phyloP scores from a whole-genome alignment of 2,113 vertebrate genomes.

The Candoia aspera region DNA sequence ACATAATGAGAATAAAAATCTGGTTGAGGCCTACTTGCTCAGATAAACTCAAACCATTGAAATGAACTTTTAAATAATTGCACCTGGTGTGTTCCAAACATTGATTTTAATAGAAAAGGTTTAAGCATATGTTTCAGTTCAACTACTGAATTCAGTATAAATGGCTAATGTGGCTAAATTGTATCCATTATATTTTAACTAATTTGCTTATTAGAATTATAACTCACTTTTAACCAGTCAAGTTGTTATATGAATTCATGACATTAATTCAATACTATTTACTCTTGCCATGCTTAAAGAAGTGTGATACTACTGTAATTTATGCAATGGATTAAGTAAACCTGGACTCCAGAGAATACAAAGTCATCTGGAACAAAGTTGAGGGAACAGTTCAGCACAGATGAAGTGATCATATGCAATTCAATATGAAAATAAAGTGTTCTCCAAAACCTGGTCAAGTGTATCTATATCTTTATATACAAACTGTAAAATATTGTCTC shows the following conservation, averaged over 20 bases:
- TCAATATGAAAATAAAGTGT: background rate
- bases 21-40: accelerated
- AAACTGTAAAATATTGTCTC: background rate
- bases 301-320: background rate
- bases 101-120: background rate
- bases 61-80: background rate
- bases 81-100: background rate
- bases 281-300: background rate
- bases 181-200: background rate
- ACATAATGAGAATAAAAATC: accelerated
- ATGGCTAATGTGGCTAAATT: background rate
- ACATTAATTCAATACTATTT: background rate
- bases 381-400: background rate
- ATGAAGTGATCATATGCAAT: background rate
- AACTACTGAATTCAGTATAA: background rate
- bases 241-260: background rate
- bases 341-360: background rate
- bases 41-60: background rate
- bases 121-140: background rate
- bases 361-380: background rate
- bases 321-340: background rate
- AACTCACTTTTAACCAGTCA: background rate
- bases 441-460: background rate
- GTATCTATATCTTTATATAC: background rate
- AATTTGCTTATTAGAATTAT: background rate